Evolutionary conservation across 2,888 invertebrate genomes (phyloP).

Genomic region (Portevinia maculata): DNA sequence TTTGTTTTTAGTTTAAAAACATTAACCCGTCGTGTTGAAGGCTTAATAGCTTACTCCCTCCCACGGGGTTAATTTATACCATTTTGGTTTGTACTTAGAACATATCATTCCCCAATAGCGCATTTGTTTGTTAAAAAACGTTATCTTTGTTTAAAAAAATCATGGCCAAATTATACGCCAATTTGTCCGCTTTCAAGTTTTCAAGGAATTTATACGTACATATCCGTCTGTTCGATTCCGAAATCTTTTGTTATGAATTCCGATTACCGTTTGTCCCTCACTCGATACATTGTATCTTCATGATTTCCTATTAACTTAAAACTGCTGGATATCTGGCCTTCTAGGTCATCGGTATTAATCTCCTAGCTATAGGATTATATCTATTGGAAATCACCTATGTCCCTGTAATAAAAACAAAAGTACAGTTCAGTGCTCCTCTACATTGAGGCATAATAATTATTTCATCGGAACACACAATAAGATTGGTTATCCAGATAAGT

Average conservation of each 20-base stretch:
- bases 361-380: not conserved
- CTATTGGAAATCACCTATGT: conserved; percentile 16
- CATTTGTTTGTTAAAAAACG: too few species aligned
- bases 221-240: conserved; percentile 3
- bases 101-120: too few species aligned
- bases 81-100: too few species aligned
- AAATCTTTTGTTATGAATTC: too few species aligned
- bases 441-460: conserved; percentile 53
- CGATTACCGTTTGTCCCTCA: not conserved
- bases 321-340: conserved; percentile 44
- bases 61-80: too few species aligned
- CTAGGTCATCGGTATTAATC: conserved; percentile 28
- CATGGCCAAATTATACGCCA: not conserved
- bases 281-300: conserved; percentile 21
- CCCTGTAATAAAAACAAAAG: conserved; percentile 13
- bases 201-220: not conserved
- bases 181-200: not conserved
- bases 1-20: too few species aligned
- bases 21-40: too few species aligned
- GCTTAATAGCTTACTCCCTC: too few species aligned
- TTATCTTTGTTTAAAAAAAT: too few species aligned
- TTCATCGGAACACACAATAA: conserved; percentile 66
- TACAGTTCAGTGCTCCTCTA: conserved; percentile 30
- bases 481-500: conserved; percentile 39
- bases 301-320: conserved; percentile 35